Conservation (phyloP, 53 echinoderm and acorn worm genomes). For the Antedon mediterranea region DNA sequence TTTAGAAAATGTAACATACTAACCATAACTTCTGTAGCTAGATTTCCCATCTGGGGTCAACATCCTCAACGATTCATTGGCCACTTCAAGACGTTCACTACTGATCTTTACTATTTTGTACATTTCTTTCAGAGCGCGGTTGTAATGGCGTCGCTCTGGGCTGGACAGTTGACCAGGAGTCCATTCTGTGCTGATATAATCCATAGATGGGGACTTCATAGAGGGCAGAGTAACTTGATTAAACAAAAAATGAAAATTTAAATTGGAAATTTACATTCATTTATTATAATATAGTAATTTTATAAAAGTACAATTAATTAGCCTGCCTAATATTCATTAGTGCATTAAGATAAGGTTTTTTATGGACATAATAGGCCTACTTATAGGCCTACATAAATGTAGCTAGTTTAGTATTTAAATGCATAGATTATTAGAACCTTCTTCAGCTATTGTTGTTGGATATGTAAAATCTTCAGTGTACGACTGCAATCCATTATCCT, state of each 20-base stretch:
- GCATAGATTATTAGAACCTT: too few relatives aligned
- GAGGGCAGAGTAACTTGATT: neutral
- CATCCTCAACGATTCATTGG: slow-evolving; percentile 17
- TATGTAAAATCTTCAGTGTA: too few relatives aligned
- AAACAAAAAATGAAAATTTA: neutral
- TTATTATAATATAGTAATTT: too few relatives aligned
- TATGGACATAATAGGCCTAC: too few relatives aligned
- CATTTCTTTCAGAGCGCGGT: slow-evolving; percentile 69
- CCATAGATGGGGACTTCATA: neutral
- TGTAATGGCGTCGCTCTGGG: slow-evolving; percentile 76
- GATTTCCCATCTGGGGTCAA: neutral
- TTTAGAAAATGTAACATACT: neutral
- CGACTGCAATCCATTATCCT: too few relatives aligned
- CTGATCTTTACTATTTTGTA: slow-evolving; percentile 55
- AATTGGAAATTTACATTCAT: too few relatives aligned
- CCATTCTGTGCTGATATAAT: neutral
- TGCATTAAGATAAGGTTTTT: too few relatives aligned
- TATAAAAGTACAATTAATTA: too few relatives aligned
- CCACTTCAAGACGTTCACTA: slow-evolving; percentile 32
- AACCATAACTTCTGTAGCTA: neutral
- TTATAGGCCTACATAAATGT: too few relatives aligned
- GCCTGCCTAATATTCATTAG: too few relatives aligned
- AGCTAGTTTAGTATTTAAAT: too few relatives aligned
- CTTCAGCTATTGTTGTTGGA: too few relatives aligned
- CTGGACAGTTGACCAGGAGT: slow-evolving; percentile 23